A percentile compares a stretch with the other conserved stretches of the same genome.
phyloP scores from a whole-genome alignment of 2,113 vertebrate species.

The Mesocricetus auratus region DNA sequence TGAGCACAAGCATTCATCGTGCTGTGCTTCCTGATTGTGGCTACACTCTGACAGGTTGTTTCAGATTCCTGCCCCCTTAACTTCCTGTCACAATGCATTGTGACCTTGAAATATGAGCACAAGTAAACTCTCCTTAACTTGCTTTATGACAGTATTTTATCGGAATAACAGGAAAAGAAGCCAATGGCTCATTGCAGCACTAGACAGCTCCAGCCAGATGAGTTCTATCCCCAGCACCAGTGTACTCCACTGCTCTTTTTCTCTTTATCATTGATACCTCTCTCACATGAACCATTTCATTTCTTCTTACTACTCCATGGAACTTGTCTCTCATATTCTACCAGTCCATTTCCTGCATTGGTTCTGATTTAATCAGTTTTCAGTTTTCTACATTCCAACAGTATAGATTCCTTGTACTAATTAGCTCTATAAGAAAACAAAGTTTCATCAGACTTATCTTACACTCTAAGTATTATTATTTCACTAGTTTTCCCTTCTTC shows the following conservation, averaged over 20 bases:
- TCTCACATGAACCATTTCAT: background rate
- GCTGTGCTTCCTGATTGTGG: background rate
- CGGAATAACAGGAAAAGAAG: background rate
- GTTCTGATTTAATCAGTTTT: background rate
- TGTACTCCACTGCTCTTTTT: background rate
- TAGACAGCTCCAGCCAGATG: background rate
- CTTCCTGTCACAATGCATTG: background rate
- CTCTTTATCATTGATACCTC: background rate
- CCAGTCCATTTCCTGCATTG: background rate
- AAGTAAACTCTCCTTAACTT: background rate
- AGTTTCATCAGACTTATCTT: constrained; percentile 15
- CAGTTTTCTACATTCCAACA: background rate
- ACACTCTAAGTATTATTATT: background rate
- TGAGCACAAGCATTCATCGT: background rate
- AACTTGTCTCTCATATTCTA: background rate
- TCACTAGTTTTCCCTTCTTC: background rate
- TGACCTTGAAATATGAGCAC: background rate
- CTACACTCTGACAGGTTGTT: background rate
- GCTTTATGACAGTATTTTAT: background rate
- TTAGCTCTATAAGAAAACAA: background rate
- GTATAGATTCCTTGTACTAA: background rate
- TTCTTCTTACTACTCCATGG: background rate
- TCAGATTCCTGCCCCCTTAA: background rate
- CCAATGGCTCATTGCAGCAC: background rate
- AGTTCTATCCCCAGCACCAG: background rate